Percentiles rank a stretch among this genome's conserved stretches.
phyloP scores from a whole-genome alignment of 2,888 invertebrate genomes.

The Ichneumon xanthorius region DNA sequence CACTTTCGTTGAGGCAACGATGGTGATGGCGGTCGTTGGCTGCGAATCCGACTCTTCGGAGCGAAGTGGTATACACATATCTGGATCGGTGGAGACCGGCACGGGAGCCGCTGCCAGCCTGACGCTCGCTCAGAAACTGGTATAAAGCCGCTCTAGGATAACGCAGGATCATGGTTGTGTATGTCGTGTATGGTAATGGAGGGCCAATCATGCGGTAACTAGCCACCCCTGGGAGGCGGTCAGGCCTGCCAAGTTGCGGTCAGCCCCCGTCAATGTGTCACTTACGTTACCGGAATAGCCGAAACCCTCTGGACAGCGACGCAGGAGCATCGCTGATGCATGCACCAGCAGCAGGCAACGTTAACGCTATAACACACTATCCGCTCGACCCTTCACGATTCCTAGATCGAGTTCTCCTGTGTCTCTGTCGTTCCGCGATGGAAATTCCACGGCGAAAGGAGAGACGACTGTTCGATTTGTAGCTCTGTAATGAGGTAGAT shows the following conservation, averaged over 20 bases:
- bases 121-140: constrained; percentile 47
- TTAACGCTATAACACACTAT: constrained; percentile 67
- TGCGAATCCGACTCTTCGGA: constrained; percentile 45
- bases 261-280: constrained; percentile 85
- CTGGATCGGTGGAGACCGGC: constrained; percentile 10
- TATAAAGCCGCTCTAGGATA: constrained; percentile 53
- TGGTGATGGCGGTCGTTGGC: constrained; percentile 54
- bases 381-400: constrained; percentile 54
- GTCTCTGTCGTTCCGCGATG: constrained; percentile 4
- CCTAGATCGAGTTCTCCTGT: constrained; percentile 36
- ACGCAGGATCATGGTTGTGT: constrained; percentile 70
- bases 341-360: constrained; percentile 58
- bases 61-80: constrained; percentile 36
- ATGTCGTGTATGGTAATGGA: constrained; percentile 83
- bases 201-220: constrained; percentile 85
- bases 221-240: constrained; percentile 83
- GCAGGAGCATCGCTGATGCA: constrained; percentile 73
- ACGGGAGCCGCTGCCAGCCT: constrained; percentile 23
- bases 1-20: constrained; percentile 62
- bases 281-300: constrained; percentile 83
- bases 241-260: constrained; percentile 83
- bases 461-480: background rate
- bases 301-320: constrained; percentile 77
- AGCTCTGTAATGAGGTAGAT: background rate
- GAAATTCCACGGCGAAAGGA: constrained; percentile 33